Percentiles rank a stretch among this genome's conserved stretches.
Conservation (phyloP, 2,797 vertebrate species). For the Chelonia mydas region DNA sequence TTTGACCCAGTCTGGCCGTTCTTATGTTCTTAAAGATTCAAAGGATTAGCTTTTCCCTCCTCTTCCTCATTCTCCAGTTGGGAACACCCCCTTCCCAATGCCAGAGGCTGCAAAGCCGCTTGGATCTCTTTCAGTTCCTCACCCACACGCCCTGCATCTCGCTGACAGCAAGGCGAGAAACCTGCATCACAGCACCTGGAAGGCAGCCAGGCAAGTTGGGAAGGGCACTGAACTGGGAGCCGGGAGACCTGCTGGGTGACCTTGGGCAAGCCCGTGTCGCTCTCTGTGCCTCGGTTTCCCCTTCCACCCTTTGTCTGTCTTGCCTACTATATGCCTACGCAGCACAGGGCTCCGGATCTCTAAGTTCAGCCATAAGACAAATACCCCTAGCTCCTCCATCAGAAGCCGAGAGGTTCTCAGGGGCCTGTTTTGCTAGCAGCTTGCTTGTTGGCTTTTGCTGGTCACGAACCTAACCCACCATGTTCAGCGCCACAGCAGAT, state of each 20-base stretch:
- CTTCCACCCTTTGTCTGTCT: neutral
- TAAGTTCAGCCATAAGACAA: neutral
- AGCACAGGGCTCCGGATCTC: neutral
- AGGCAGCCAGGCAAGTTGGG: neutral
- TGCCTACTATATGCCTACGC: neutral
- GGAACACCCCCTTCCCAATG: too few relatives aligned
- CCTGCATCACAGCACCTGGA: neutral
- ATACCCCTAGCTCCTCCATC: neutral
- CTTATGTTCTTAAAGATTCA: too few relatives aligned
- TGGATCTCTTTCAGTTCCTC: too few relatives aligned
- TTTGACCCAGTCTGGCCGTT: too few relatives aligned
- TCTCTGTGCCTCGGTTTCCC: neutral
- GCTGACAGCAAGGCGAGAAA: neutral
- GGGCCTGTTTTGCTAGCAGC: neutral
- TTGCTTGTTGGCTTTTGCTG: neutral
- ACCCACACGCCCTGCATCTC: neutral
- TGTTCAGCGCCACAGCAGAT: neutral
- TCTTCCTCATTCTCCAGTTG: too few relatives aligned
- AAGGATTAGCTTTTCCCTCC: too few relatives aligned
- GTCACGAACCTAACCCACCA: neutral
- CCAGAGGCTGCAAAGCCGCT: too few relatives aligned
- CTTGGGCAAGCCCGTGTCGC: neutral
- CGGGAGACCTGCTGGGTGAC: neutral
- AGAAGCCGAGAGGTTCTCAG: neutral
- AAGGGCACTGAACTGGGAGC: neutral